Conservation (phyloP, 1,140 invertebrate species). For the Bombus sylvicola region DNA sequence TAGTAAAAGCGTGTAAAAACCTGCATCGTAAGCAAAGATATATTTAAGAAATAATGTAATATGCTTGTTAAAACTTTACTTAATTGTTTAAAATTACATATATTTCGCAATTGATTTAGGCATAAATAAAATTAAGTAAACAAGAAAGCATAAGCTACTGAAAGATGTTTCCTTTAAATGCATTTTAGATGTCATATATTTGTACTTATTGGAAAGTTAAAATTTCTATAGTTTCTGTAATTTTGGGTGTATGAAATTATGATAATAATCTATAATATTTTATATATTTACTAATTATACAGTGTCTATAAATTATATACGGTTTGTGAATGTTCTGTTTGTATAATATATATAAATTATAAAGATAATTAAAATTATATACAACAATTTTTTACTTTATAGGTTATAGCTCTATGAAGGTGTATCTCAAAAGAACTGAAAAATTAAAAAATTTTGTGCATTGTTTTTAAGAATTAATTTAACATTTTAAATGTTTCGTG, state of each 20-base stretch:
- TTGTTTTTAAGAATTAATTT: not conserved
- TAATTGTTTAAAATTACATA: not conserved
- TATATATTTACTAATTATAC: not conserved
- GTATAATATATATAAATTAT: not conserved
- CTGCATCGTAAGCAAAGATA: not conserved
- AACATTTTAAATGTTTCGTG: constrained; percentile 27
- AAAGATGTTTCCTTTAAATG: not conserved
- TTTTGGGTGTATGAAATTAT: not conserved
- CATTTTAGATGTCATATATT: not conserved
- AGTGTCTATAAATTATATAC: not conserved
- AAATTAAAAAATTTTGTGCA: not conserved
- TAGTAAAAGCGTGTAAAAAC: too few relatives aligned
- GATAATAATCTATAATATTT: not conserved
- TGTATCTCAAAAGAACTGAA: not conserved
- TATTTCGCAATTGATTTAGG: not conserved
- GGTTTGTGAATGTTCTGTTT: not conserved
- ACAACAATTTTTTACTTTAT: not conserved
- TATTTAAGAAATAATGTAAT: not conserved
- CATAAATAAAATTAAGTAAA: not conserved
- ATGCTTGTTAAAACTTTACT: not conserved
- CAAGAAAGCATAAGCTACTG: not conserved
- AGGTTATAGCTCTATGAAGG: not conserved
- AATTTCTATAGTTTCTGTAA: not conserved
- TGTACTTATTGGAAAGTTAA: not conserved
- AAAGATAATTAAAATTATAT: not conserved